Evolutionary conservation across 2,797 vertebrate species (phyloP).

Genomic region (Pangasius djambal): DNA sequence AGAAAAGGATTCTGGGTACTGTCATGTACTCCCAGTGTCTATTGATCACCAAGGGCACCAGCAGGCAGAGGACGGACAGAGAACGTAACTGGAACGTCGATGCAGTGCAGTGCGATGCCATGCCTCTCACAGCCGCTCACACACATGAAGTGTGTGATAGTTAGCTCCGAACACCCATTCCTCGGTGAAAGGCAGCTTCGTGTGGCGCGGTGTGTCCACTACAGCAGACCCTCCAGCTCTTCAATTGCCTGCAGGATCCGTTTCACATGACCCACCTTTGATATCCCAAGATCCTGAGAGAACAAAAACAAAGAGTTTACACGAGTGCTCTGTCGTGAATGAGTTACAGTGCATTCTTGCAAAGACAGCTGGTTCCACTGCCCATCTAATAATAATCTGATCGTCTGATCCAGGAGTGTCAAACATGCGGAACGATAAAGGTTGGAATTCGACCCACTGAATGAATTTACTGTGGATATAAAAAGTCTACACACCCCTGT

Average conservation of each 20-base stretch:
- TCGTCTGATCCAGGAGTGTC: neutral
- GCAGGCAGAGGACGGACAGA: slow-evolving; percentile 47
- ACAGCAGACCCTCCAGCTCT: slow-evolving; percentile 48
- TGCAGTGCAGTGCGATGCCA: slow-evolving; percentile 55
- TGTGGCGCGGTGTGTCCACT: slow-evolving; percentile 33
- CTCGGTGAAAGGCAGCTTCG: slow-evolving; percentile 37
- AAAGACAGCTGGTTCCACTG: neutral
- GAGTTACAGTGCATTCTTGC: neutral
- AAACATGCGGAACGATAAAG: neutral
- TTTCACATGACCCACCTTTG: slow-evolving; percentile 70
- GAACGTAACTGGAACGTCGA: slow-evolving; percentile 51
- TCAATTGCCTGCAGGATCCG: slow-evolving; percentile 75
- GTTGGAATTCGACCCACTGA: neutral
- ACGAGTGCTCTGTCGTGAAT: neutral
- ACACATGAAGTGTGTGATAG: slow-evolving; percentile 37
- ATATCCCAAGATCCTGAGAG: slow-evolving; percentile 75
- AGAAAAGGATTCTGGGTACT: slow-evolving; percentile 34
- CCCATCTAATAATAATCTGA: neutral
- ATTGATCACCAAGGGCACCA: slow-evolving; percentile 36
- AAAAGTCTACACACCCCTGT: too few relatives aligned
- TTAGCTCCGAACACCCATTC: neutral
- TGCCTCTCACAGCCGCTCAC: slow-evolving; percentile 37
- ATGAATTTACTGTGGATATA: neutral
- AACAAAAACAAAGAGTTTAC: neutral
- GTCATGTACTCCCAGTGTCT: slow-evolving; percentile 27